Base-by-base conservation (phyloP, 2,797 vertebrate genomes). In the Euthynnus affinis region DNA sequence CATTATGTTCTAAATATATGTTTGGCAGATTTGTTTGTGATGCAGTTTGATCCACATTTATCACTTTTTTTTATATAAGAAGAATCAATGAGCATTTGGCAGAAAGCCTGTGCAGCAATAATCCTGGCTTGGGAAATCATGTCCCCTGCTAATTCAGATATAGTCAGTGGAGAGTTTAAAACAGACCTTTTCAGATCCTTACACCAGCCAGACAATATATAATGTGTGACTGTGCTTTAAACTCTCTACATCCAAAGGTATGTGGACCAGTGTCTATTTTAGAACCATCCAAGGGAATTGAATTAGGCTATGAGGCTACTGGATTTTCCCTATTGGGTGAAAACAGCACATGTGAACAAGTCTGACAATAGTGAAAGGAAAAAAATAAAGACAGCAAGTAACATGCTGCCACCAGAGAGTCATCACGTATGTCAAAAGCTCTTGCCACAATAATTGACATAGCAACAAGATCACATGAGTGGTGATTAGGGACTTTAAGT, bases 251-350 rank as follows among this genome's bases (percentile, higher is more conserved):
- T 81, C 71, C 69, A 71, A 84, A 91, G 87, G 84, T 91, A 93
- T 93, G 90, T 95, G 83, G 93, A 87, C 81, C 92, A 89, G 70
- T 66, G 80, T 87, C 93, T 94, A 94, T 93, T 94, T 94, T 89
- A 59, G 74, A 90, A 80, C 53, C 49, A 66, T 82, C 68, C 60
- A 34, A 74, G 86, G 88, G 88, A 92, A 91, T 91, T 90, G 78
- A 94, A 93, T 90, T 87, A 92, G 93, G 90, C 84, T 90, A 92
- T 1, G 60, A 90, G 86, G 86, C 83, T 85, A 76, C 78, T 89
- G 88, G 85, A 88, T 85, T 85, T 82, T 49, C 82, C 87, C 85
- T 48, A 78, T 27, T 70, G 90, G 87, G 69, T 80, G 65, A 77
- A 88, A 85, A 78, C 65, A 78, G 64, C 77, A 80, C 80, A 83